Base-by-base conservation (phyloP, 2,888 invertebrate species). In the Pachydiplax longipennis region DNA sequence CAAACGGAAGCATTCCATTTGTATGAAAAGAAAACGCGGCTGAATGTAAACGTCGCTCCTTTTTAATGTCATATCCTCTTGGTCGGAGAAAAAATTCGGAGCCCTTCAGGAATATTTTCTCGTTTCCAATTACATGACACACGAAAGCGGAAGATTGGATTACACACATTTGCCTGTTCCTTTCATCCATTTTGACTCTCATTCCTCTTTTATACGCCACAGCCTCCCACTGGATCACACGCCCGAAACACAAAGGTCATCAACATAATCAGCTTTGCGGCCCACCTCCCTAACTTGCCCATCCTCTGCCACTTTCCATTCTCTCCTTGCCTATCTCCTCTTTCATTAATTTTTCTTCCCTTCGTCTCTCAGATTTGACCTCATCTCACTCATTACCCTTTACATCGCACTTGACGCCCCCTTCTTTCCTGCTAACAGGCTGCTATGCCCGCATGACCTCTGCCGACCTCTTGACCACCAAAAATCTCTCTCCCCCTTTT, bases 231-330 rank as follows among this genome's bases (percentile, higher is more conserved):
- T 35, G 87, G 87, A 87, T 87, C 87, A 87, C 87, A 87, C 87
- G 35, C 87, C 61, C 35, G 58, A 37, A 87, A 87, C 87, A 87
- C 87, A 87, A 87, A 87, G 87, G 87, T 61, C 87, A 37, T 87
- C 87, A 87, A 37, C 58, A 61, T 87, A 87, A 87, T 87, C 87
- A 61, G 87, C 87, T 61, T 87, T 87, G 87, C 61, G 87, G 61
- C 58, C 61, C 61, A 61, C 87, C 87, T 87, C 37, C n/a, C 65
- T 58, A 35, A 35, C 83, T 83, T 18, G 13, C 58, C 0, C 18
- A 10, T 18, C 35, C 22, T 61, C 58, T 87, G 35, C 5, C 15
- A 31, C 87, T 4, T 18, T 83, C 31, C 53, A n/a, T 65, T n/a
- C 0, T 15, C 73, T 25, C 10, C 73, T 73, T 65, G 5, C 22